Evolutionary conservation across 2,113 vertebrate species (phyloP).

Genomic region (Petromus typicus): DNA sequence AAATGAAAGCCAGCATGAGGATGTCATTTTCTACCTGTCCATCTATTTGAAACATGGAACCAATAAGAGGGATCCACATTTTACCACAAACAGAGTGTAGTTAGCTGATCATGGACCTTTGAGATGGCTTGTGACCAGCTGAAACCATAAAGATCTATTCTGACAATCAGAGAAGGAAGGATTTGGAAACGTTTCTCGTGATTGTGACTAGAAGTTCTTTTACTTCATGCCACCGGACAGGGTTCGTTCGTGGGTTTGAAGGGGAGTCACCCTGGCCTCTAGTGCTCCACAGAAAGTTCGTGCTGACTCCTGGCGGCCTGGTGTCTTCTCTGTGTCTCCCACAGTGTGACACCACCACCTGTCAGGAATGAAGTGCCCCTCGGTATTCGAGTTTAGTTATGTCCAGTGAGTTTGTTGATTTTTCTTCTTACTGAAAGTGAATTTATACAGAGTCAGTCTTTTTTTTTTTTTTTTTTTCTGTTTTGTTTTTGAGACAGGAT

Average conservation of each 20-base stretch:
- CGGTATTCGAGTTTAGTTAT: slow-evolving; percentile 34
- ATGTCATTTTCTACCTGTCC: background rate
- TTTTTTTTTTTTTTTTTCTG: too few species aligned
- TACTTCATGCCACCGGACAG: background rate
- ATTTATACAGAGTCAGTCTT: slow-evolving; percentile 18
- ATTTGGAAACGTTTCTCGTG: background rate
- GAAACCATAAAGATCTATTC: background rate
- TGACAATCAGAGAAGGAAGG: background rate
- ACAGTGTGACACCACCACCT: background rate
- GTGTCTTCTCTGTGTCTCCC: background rate
- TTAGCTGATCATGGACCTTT: background rate
- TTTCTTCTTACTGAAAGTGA: slow-evolving; percentile 33
- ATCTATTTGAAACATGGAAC: background rate
- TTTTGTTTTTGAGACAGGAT: too few species aligned
- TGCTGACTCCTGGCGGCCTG: background rate
- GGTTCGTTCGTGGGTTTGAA: too few species aligned
- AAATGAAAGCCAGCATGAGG: background rate
- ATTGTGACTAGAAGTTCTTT: background rate
- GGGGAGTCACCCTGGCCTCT: too few species aligned
- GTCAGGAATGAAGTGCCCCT: background rate
- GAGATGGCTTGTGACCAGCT: background rate
- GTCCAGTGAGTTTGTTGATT: background rate
- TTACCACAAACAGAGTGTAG: background rate
- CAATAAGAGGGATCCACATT: background rate
- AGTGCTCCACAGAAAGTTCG: background rate